Base-by-base conservation (phyloP, 2,113 vertebrate genomes). In the Thalassoma bifasciatum region DNA sequence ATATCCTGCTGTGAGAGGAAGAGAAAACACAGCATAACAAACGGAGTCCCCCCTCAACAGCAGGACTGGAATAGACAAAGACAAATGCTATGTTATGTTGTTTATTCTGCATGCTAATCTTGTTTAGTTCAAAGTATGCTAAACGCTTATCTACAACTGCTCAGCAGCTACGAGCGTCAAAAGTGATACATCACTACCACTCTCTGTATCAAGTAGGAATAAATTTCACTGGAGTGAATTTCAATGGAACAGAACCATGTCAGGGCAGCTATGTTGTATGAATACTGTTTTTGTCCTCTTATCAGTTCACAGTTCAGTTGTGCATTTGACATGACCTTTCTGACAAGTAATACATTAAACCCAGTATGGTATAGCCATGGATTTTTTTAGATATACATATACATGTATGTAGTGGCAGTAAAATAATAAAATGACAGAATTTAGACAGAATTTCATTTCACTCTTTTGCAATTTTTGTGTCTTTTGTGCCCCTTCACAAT, bases 61-160 rank as follows among this genome's bases (percentile, higher is more conserved):
- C 50, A 22, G 2, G 63, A 19, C 19, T 36, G 21, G 17, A 70
- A 57, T 10, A 2, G 38, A 78, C 53, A 60, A 19, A 40, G 58
- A 73, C 23, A 67, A 58, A 67, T 77, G 40, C 8, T 21, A 26
- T 23, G 38, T 66, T 21, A n/a, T 52, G 44, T 14, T 71, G 13
- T 66, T 62, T 79, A 37, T 57, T 66, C 26, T 30, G 26, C 57
- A 68, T 67, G 37, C 53, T 76, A 47, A 75, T 65, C 46, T 46
- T 26, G 44, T 30, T 56, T 72, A 57, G 24, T 47, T n/a, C 34
- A 47, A 46, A 23, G 38, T 10, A 13, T 50, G 19, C 37, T 8
- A 56, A 11, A 21, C 57, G 26, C 58, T 60, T 50, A 60, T 42
- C 63, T 68, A 24, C n/a, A 44, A 10, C 38, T 23, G 19, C 42